Base-by-base conservation (phyloP, 1,140 invertebrate genomes). In the Drosophila virilis region DNA sequence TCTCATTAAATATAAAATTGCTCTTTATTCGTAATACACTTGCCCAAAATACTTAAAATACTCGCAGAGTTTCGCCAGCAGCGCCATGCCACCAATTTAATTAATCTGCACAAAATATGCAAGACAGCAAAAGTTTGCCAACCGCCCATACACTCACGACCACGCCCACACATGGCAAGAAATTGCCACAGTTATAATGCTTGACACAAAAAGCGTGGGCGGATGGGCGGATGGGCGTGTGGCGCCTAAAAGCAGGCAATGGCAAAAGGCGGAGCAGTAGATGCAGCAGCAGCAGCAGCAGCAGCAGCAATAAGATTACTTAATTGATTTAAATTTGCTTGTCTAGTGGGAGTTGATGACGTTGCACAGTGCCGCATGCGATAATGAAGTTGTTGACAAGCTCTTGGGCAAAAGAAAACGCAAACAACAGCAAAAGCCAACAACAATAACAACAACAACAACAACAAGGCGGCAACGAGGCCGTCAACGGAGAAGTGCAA, bases 261-360 rank as follows among this genome's bases (percentile, higher is more conserved):
- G 35, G 59, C 61, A 73, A 72, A 85, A 72, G 68, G 52, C 78
- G 32, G 15, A 48, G 42, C 59, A 66, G 33, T 43, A 75, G 51
- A n/a, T n/a, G n/a, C 66, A 65, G 43, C 50, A 52, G 64, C 80
- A 66, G 33, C 43, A 75, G 51, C 66, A 65, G 38, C 50, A 52
- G 64, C 80, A 73, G 54, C 78, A 55, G 81, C 82, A 86, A 86
- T 86, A 86, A 86, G 82, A 86, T 86, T 88, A 86, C 82, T 86
- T 86, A 86, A 86, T 86, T 86, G 82, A 86, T 86, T 86, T 86
- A 86, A 86, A 86, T 86, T 86, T 86, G 82, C 82, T 86, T 86
- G 78, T 88, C 76, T 88, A 77, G 71, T 82, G 80, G 57, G 8
- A 37, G 38, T 17, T 52, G 54, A 50, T 65, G 82, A 75, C 81